Evolutionary conservation across 2,797 vertebrate species (phyloP).

Genomic region (Phoeniculus purpureus): DNA sequence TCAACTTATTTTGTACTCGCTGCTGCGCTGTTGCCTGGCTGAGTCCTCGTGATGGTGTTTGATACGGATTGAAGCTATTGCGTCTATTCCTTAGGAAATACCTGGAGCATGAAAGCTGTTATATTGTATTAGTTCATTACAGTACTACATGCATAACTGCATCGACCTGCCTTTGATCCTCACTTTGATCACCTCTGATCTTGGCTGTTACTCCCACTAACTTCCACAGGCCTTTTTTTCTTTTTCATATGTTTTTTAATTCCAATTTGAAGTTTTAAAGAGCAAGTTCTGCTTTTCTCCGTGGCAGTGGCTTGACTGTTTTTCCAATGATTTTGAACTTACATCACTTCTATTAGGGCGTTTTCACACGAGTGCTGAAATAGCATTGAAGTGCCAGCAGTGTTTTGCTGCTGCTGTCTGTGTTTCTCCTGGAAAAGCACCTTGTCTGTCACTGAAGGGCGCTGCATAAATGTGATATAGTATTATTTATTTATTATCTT

Average conservation of each 20-base stretch:
- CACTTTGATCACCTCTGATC: constrained; percentile 40
- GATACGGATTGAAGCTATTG: constrained; percentile 27
- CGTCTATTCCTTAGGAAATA: constrained; percentile 25
- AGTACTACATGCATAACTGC: constrained; percentile 17
- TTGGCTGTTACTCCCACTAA: neutral
- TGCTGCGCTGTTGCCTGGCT: neutral
- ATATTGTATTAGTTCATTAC: constrained; percentile 29
- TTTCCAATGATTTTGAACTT: neutral
- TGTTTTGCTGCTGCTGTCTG: neutral
- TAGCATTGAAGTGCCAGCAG: neutral
- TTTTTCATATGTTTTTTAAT: neutral
- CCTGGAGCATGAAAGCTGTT: constrained; percentile 39
- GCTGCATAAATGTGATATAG: neutral
- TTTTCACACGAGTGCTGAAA: neutral
- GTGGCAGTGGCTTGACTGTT: neutral
- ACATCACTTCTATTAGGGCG: neutral
- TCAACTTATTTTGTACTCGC: neutral
- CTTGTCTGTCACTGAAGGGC: constrained; percentile 40
- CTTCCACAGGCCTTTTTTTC: neutral
- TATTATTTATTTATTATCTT: constrained; percentile 33
- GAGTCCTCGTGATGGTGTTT: neutral
- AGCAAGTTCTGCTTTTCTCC: constrained; percentile 8
- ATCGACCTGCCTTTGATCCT: constrained; percentile 27
- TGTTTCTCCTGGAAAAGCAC: constrained; percentile 16
- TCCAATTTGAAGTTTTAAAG: neutral